Evolutionary conservation across 2,113 vertebrate genomes (phyloP).

Genomic region (Mugil cephalus): DNA sequence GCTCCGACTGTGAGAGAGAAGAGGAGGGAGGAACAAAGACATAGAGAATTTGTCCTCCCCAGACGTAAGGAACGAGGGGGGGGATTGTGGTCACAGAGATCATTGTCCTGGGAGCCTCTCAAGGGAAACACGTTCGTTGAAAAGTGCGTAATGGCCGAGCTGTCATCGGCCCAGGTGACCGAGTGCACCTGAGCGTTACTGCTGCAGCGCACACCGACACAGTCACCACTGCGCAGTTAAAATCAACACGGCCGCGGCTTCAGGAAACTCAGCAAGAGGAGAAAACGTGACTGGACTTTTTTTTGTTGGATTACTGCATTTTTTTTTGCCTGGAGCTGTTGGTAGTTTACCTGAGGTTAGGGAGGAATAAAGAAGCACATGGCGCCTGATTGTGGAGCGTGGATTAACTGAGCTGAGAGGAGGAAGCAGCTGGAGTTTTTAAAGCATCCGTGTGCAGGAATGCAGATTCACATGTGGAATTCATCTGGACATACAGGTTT

Average conservation of each 20-base stretch:
- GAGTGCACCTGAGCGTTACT: constrained; percentile 36
- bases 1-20: constrained; percentile 4
- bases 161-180: constrained; percentile 58
- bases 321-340: constrained; percentile 26
- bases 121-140: constrained; percentile 36
- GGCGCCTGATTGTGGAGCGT: constrained; percentile 27
- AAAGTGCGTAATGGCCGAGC: constrained; percentile 36
- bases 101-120: constrained; percentile 53
- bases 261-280: neutral
- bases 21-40: constrained; percentile 25
- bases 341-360: neutral
- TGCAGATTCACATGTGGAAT: constrained; percentile 29
- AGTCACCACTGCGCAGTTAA: constrained; percentile 27
- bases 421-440: constrained; percentile 17
- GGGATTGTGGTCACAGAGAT: constrained; percentile 45
- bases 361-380: constrained; percentile 8
- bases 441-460: constrained; percentile 21
- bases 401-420: neutral
- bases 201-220: constrained; percentile 10
- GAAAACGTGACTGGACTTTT: constrained; percentile 6
- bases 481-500: constrained; percentile 47
- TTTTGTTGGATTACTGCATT: constrained; percentile 36
- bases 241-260: neutral
- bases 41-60: constrained; percentile 20
- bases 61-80: constrained; percentile 12